Evolutionary conservation across 2,113 vertebrate species (phyloP).

Genomic region (Melanotaenia duboulayi): DNA sequence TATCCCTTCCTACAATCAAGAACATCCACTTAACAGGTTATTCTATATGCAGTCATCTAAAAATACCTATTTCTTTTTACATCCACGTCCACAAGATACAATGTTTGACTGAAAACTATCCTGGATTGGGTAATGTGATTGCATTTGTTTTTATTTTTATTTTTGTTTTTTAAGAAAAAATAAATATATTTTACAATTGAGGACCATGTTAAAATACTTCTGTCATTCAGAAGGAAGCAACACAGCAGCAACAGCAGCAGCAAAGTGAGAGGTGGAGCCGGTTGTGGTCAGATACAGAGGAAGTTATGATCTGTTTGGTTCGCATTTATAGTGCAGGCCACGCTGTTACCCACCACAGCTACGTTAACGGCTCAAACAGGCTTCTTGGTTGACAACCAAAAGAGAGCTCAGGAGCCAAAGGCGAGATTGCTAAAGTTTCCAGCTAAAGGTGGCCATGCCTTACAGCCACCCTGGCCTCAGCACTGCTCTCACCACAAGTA

Average conservation of each 20-base stretch:
- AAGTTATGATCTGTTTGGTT: constrained; percentile 58
- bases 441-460: constrained; percentile 1
- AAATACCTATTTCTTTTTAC: no score
- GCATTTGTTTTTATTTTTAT: no score
- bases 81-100: no score
- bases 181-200: background rate
- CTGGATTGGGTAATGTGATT: no score
- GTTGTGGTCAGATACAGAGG: constrained; percentile 60
- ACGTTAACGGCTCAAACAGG: constrained; percentile 23
- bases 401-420: background rate
- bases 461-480: background rate
- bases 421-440: background rate
- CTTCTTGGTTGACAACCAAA: constrained; percentile 5
- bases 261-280: constrained; percentile 23
- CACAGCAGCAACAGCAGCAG: constrained; percentile 19
- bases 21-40: no score
- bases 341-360: constrained; percentile 25
- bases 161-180: no score
- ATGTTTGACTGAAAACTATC: background rate
- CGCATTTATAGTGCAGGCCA: constrained; percentile 12
- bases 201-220: background rate
- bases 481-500: background rate
- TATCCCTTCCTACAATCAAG: no score
- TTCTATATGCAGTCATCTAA: no score
- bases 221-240: constrained; percentile 37